Percentiles rank a stretch among this genome's conserved stretches.
These are phyloP conservation scores for Microplitis demolitor DNA, from an alignment of 1,140 invertebrate species.

Conservation along the genomic window DNA sequence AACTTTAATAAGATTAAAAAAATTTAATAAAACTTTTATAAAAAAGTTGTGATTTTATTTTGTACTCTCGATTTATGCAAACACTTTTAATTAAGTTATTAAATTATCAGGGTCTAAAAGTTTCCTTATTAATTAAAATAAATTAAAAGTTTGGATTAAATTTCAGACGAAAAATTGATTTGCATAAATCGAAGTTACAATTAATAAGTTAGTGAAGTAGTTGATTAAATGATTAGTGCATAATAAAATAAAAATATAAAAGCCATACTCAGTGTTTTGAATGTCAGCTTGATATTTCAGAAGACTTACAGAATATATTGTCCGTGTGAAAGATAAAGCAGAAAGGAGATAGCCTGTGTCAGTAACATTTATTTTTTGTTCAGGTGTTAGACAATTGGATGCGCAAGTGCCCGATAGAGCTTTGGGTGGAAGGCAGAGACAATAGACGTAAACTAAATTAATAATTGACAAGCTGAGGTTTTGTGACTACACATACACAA, in stretches of 20 bases:
- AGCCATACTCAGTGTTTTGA: slow-evolving; percentile 22
- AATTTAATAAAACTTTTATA: slow-evolving; percentile 9
- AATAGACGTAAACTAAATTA: not conserved
- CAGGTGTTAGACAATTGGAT: not conserved
- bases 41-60: not conserved
- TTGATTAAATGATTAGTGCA: not conserved
- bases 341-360: slow-evolving; percentile 42
- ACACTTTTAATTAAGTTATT: not conserved
- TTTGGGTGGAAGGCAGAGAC: slow-evolving; percentile 27
- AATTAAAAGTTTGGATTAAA: too few species aligned
- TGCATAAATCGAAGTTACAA: not conserved
- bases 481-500: too few species aligned
- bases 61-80: too few species aligned
- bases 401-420: slow-evolving; percentile 23
- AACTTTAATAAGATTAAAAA: slow-evolving; percentile 28
- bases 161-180: too few species aligned
- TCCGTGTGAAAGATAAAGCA: slow-evolving; percentile 48
- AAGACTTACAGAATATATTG: slow-evolving; percentile 51
- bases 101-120: not conserved
- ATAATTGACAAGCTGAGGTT: not conserved
- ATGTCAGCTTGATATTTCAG: slow-evolving; percentile 29
- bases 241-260: not conserved
- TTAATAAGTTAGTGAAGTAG: not conserved
- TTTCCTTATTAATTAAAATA: too few species aligned
- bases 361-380: slow-evolving; percentile 28